Evolutionary conservation across 2,888 invertebrate genomes (phyloP).

Genomic region (Drosophila leonis): DNA sequence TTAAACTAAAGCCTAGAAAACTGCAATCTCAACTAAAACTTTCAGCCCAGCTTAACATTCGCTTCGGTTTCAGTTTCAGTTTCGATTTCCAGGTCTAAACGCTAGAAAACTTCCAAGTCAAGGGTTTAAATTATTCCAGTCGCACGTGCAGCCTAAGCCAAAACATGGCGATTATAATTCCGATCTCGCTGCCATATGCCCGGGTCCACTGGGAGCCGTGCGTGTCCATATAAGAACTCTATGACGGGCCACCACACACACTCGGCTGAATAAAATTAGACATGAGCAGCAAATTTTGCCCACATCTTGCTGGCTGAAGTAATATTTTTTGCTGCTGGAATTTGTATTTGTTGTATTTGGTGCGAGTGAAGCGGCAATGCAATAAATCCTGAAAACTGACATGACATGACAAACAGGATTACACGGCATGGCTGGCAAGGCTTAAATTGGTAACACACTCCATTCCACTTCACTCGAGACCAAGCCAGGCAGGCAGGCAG

Average conservation of each 20-base stretch:
- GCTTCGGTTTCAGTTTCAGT: conserved; percentile 23
- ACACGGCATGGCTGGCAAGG: conserved; percentile 77
- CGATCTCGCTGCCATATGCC: conserved; percentile 32
- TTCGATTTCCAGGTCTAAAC: conserved; percentile 15
- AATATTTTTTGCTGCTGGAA: conserved; percentile 56
- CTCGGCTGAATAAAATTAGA: conserved; percentile 68
- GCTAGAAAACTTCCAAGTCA: conserved; percentile 61
- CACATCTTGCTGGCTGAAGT: conserved; percentile 41
- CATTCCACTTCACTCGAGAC: conserved; percentile 23
- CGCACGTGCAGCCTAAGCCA: conserved; percentile 48
- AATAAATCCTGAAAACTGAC: conserved; percentile 85
- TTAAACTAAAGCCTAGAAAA: conserved; percentile 40
- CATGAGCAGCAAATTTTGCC: conserved; percentile 50
- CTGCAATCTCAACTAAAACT: conserved; percentile 43
- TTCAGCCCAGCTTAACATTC: conserved; percentile 46
- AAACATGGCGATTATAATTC: conserved; percentile 28
- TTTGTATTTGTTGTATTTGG: conserved; percentile 57
- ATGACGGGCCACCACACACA: background rate
- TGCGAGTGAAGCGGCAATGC: conserved; percentile 48
- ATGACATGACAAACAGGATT: conserved; percentile 85
- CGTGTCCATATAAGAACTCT: conserved; percentile 27
- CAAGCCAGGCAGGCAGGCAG: background rate
- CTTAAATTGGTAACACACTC: conserved; percentile 77
- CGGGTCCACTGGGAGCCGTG: conserved; percentile 27
- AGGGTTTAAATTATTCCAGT: conserved; percentile 57